Percentiles rank a stretch among this genome's conserved stretches.
These are phyloP conservation scores for Esox niger DNA, from an alignment of 2,113 vertebrate species.

Conservation along the genomic window DNA sequence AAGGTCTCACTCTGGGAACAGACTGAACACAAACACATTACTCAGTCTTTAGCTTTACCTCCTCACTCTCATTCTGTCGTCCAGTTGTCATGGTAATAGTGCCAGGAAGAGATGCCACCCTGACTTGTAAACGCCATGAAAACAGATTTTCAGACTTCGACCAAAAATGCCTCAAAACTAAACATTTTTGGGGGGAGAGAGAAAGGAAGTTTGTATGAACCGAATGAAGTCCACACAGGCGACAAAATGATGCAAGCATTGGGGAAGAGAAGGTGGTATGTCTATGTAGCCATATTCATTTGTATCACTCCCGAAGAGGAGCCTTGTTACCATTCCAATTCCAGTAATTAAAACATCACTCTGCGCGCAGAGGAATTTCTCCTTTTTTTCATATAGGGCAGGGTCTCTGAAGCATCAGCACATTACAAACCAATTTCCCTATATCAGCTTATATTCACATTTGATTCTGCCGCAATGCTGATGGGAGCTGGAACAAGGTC, in stretches of 20 bases:
- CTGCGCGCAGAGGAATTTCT: slow-evolving; percentile 70
- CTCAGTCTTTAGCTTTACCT: slow-evolving; percentile 28
- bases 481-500: slow-evolving; percentile 94
- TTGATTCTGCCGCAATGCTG: slow-evolving; percentile 93
- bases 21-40: slow-evolving; percentile 36
- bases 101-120: slow-evolving; percentile 15
- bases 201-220: slow-evolving; percentile 2
- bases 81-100: slow-evolving; percentile 28
- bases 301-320: slow-evolving; percentile 58
- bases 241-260: slow-evolving; percentile 37
- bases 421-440: slow-evolving; percentile 98
- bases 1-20: slow-evolving; percentile 35
- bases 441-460: slow-evolving; percentile 97
- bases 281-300: slow-evolving; percentile 61
- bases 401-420: slow-evolving; percentile 88
- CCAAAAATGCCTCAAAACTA: slow-evolving; percentile 28
- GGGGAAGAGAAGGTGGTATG: slow-evolving; percentile 29
- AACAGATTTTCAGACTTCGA: slow-evolving; percentile 10
- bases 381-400: slow-evolving; percentile 57
- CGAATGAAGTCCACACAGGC: slow-evolving; percentile 27
- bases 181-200: background rate
- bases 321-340: slow-evolving; percentile 66
- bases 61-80: slow-evolving; percentile 25
- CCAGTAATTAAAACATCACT: slow-evolving; percentile 77
- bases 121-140: slow-evolving; percentile 34